These are phyloP conservation scores for Anhinga anhinga DNA, from an alignment of 2,113 vertebrate species.

Conservation along the genomic window DNA sequence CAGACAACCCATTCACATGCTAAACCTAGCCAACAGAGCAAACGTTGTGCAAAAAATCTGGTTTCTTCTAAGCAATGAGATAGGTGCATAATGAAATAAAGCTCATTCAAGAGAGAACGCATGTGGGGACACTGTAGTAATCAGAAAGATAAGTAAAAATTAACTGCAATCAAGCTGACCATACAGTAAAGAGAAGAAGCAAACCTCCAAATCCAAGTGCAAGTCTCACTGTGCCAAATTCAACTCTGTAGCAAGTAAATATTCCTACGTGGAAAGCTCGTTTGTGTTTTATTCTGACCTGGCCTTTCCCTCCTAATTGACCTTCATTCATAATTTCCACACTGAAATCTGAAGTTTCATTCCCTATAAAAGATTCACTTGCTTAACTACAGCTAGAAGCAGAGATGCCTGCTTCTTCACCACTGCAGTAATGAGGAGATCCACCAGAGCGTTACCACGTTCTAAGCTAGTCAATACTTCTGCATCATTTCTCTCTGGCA, in stretches of 20 bases:
- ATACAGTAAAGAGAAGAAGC: background rate
- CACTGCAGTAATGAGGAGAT: background rate
- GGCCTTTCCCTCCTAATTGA: background rate
- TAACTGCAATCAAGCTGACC: background rate
- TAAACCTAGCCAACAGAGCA: background rate
- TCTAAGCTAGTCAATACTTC: background rate
- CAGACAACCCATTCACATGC: background rate
- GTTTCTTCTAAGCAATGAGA: background rate
- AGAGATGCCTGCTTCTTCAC: background rate
- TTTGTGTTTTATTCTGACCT: background rate
- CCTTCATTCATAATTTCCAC: background rate
- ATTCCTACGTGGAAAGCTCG: background rate
- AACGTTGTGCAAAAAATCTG: background rate
- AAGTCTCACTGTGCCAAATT: background rate
- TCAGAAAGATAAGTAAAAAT: background rate
- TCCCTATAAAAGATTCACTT: background rate
- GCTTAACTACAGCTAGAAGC: background rate
- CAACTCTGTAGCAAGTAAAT: background rate
- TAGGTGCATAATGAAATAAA: background rate
- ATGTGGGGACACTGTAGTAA: background rate
- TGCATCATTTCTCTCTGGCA: background rate
- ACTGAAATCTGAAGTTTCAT: background rate
- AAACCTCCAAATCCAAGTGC: background rate
- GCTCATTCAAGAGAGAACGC: background rate
- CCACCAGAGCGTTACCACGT: rapidly evolving